Evolutionary conservation across 2,113 vertebrate species (phyloP).

Genomic region (Xenus cinereus): DNA sequence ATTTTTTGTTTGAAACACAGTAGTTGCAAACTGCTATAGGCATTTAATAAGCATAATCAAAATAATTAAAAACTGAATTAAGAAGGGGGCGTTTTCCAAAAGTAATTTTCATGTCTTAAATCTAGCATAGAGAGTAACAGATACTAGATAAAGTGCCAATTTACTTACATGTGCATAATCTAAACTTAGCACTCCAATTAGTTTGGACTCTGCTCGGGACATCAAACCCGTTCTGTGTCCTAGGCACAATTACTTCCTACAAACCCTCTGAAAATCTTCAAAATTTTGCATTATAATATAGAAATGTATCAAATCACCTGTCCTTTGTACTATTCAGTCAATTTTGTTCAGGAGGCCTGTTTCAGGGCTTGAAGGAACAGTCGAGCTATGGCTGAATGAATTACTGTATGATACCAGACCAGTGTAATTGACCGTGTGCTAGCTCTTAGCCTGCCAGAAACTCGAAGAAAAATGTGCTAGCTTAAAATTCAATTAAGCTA

Average conservation of each 20-base stretch:
- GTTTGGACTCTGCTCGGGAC: neutral
- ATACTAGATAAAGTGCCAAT: neutral
- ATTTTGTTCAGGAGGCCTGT: neutral
- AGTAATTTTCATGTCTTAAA: neutral
- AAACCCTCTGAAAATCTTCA: neutral
- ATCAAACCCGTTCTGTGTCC: neutral
- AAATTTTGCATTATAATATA: neutral
- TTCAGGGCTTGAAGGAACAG: neutral
- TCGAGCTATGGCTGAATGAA: neutral
- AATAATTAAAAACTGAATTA: neutral
- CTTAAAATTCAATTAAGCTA: constrained; percentile 21
- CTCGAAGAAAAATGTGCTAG: neutral
- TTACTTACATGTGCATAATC: neutral
- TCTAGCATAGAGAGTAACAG: neutral
- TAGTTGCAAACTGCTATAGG: neutral
- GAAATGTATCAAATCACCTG: neutral
- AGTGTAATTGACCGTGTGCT: neutral
- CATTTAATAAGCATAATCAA: neutral
- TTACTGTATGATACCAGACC: neutral
- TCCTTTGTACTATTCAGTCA: neutral
- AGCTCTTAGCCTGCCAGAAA: neutral
- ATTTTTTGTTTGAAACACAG: neutral
- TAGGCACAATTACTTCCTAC: neutral
- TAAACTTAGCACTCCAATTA: neutral
- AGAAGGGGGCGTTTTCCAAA: neutral